These are phyloP conservation scores for Enteromius thamalakanensis DNA, from an alignment of 2,797 vertebrate species.

Conservation along the genomic window DNA sequence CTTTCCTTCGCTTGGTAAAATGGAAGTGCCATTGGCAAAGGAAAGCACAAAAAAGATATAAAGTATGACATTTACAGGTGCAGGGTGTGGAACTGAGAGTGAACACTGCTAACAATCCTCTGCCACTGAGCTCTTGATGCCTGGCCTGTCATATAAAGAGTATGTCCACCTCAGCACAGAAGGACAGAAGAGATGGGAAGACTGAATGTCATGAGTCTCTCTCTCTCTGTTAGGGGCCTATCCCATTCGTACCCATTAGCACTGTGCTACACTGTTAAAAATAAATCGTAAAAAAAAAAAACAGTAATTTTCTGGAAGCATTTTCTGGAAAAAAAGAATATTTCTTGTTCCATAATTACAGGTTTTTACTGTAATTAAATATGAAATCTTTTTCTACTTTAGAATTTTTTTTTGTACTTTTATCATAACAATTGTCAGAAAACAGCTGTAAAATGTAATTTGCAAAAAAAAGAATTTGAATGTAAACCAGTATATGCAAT, in stretches of 20 bases:
- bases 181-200: not conserved
- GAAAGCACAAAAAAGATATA: constrained; percentile 39
- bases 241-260: not conserved
- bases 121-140: constrained; percentile 19
- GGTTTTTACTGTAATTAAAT: too few relatives aligned
- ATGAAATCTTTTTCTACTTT: too few relatives aligned
- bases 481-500: too few relatives aligned
- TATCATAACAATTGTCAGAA: too few relatives aligned
- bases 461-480: too few relatives aligned
- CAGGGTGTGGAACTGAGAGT: constrained; percentile 1
- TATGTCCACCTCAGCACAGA: not conserved
- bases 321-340: too few relatives aligned
- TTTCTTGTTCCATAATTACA: too few relatives aligned
- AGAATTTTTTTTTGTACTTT: too few relatives aligned
- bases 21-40: constrained; percentile 36
- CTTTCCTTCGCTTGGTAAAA: constrained; percentile 41
- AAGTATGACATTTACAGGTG: constrained; percentile 48
- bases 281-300: too few relatives aligned
- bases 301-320: too few relatives aligned
- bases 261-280: not conserved
- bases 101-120: constrained; percentile 39
- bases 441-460: too few relatives aligned
- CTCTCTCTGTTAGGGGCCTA: not conserved
- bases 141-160: constrained; percentile 7
- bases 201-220: not conserved